These are phyloP conservation scores for Poeciliopsis infans DNA, from an alignment of 2,797 vertebrate species.

Conservation along the genomic window DNA sequence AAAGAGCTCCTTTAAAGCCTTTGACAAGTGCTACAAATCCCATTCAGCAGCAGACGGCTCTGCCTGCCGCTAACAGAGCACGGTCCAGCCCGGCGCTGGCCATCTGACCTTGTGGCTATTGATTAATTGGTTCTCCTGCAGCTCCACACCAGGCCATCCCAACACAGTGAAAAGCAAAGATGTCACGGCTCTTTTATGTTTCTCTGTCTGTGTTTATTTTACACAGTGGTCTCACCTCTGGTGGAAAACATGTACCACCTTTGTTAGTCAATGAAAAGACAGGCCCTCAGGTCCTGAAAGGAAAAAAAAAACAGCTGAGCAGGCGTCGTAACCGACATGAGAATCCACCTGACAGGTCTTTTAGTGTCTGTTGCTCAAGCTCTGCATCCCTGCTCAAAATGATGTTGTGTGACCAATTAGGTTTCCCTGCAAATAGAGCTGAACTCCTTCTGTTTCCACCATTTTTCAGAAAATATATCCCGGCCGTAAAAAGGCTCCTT, in stretches of 20 bases:
- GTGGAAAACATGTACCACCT: constrained; percentile 34
- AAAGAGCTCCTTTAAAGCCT: constrained; percentile 82
- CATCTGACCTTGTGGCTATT: constrained; percentile 82
- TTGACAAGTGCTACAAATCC: constrained; percentile 89
- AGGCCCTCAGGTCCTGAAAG: constrained; percentile 53
- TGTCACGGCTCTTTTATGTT: constrained; percentile 30
- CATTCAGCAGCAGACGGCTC: constrained; percentile 64
- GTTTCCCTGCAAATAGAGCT: constrained; percentile 61
- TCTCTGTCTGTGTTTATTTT: constrained; percentile 11
- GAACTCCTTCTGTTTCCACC: constrained; percentile 38
- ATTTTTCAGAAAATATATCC: constrained; percentile 29
- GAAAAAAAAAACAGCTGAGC: constrained; percentile 45
- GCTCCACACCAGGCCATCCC: constrained; percentile 67
- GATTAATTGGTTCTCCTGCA: constrained; percentile 78
- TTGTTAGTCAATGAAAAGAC: constrained; percentile 64
- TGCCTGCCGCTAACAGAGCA: constrained; percentile 79
- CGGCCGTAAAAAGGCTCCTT: background rate
- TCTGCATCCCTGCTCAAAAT: constrained; percentile 31
- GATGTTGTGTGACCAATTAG: constrained; percentile 68
- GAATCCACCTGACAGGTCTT: constrained; percentile 48
- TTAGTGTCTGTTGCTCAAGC: constrained; percentile 22
- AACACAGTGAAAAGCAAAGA: constrained; percentile 52
- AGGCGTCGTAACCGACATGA: constrained; percentile 39
- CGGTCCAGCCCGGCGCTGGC: constrained; percentile 71
- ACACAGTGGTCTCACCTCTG: constrained; percentile 17